Evolutionary conservation across 2,113 vertebrate genomes (phyloP).

Genomic region (Barbus barbus): DNA sequence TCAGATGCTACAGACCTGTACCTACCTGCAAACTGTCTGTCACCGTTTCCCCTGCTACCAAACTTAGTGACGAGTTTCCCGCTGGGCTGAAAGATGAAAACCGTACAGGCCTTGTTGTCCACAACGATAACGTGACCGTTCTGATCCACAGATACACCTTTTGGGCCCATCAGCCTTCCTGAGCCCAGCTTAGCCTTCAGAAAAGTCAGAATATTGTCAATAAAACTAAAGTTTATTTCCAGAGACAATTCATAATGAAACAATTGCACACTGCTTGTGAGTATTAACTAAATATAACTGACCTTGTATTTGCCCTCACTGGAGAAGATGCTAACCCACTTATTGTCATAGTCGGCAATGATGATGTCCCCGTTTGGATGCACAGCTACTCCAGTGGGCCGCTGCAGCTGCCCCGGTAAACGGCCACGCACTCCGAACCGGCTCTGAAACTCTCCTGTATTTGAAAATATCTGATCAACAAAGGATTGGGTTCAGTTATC

Average conservation of each 20-base stretch:
- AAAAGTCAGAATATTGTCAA: not conserved
- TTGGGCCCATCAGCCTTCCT: constrained; percentile 95
- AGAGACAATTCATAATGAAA: not conserved
- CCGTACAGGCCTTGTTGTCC: constrained; percentile 96
- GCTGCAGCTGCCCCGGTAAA: constrained; percentile 91
- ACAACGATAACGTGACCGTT: constrained; percentile 97
- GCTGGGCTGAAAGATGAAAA: constrained; percentile 95
- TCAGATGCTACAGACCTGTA: not conserved
- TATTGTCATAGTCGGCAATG: constrained; percentile 98
- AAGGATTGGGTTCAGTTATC: not conserved
- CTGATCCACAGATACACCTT: constrained; percentile 94
- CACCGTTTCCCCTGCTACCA: constrained; percentile 93
- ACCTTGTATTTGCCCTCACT: constrained; percentile 98
- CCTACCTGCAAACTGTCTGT: constrained; percentile 98
- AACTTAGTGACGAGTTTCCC: constrained; percentile 96
- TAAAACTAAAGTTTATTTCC: not conserved
- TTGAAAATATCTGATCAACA: constrained; percentile 87
- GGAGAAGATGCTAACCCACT: constrained; percentile 99
- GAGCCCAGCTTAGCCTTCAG: constrained; percentile 92
- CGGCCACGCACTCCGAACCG: constrained; percentile 94
- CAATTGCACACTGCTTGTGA: not conserved
- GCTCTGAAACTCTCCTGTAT: constrained; percentile 92
- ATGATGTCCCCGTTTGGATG: constrained; percentile 97
- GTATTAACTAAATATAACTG: not conserved
- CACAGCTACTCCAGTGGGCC: constrained; percentile 94